phyloP scores from a whole-genome alignment of 2,797 vertebrate genomes.

The Lepus oiostolus region DNA sequence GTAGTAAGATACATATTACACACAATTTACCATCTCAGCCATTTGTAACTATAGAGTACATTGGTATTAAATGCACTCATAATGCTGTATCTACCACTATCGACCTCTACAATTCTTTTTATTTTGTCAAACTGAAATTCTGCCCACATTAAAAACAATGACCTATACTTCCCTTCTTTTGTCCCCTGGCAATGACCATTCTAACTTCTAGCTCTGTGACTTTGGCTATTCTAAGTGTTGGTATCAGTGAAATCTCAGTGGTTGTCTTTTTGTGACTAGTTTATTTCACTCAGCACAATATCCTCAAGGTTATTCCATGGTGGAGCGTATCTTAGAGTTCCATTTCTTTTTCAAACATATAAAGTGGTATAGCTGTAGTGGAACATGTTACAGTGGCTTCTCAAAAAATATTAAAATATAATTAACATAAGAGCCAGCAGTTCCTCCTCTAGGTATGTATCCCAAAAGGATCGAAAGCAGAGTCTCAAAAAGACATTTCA shows the following conservation, averaged over 20 bases:
- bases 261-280: background rate
- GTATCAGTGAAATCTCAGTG: background rate
- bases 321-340: background rate
- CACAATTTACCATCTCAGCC: background rate
- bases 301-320: background rate
- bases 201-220: background rate
- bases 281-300: background rate
- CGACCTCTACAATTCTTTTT: background rate
- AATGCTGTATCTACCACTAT: background rate
- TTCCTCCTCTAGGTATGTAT: background rate
- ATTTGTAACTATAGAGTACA: background rate
- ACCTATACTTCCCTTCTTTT: background rate
- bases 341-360: background rate
- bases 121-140: background rate
- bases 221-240: background rate
- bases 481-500: background rate
- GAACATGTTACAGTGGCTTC: background rate
- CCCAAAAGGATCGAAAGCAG: background rate
- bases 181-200: background rate
- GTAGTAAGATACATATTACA: background rate
- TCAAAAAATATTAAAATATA: background rate
- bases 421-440: background rate
- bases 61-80: background rate
- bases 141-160: background rate
- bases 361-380: background rate